Base-by-base conservation (phyloP, 2,888 invertebrate genomes). In the Timema cristinae region DNA sequence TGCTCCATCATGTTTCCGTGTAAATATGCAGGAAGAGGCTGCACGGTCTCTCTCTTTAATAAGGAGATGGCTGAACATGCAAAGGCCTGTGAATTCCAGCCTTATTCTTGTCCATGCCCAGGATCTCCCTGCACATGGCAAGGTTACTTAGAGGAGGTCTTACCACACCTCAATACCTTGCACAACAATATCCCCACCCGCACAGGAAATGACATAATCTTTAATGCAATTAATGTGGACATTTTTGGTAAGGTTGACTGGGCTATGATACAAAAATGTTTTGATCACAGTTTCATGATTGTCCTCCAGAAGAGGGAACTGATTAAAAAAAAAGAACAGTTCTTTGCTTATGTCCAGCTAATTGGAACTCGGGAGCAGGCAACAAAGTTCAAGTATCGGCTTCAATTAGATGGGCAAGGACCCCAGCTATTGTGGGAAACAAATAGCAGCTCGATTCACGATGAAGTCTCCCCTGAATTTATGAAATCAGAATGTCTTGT, bases 201-300 rank as follows among this genome's bases (percentile, higher is more conserved):
- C 74, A 97, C 98, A 88, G 96, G 93, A 70, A 99, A 99, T 84
- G 99, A 99, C 82, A 99, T 99, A 78, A 99, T 99, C 69, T 99
- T 99, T 83, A 85, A 99, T 78, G 99, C 99, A 2, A 99, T 99
- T 56, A 99, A 99, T 83, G 99, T 99, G 75, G 99, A 98, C 85
- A 88, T 99, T 76, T 98, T 98, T 8, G 99, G 99, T 73, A 98
- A 98, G 51, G 98, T 98, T 10, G 98, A 98, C 83, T 98, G 98
- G 98, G 96, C 96, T 6, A 99, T 99, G 99, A 98, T 99, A 98
- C 99, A 99, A 84, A 97, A 97, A 50, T 99, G 99, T 83, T 99
- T 98, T 82, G 97, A 96, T 72, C 97, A 97, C 81, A 96, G 98
- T 83, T 99, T 99, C 81, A 99, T 99, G 98, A 87, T 99, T 77